Base-by-base conservation (phyloP, 2,888 invertebrate genomes). In the Mystacides longicornis region DNA sequence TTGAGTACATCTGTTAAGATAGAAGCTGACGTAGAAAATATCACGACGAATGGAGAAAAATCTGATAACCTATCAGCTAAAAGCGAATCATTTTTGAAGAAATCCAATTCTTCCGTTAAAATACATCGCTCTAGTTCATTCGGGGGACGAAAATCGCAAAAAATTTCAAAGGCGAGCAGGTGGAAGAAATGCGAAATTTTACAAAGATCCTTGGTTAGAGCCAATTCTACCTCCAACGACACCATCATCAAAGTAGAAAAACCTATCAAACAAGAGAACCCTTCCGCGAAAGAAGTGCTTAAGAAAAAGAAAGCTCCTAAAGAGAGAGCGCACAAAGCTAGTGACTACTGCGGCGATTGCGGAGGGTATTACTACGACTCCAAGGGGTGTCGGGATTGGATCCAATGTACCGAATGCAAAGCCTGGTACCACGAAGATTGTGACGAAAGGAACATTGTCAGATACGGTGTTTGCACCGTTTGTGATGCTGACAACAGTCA, bases 321-420 rank as follows among this genome's bases (percentile, higher is more conserved):
- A n/a, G 21, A 23, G 2, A 42, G 7, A 1, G 21, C 14, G 9
- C 49, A 49, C 22, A 43, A 54, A 2, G 31, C 49, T 49, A 54
- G 54, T n/a, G 54, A 54, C 21, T 54, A 54, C 22, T 54, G 54
- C 22, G 54, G 54, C 7, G 54, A 54, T 21, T 54, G 54, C 23
- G 54, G 54, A 4, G 54, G 54, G n/a, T 54, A 54, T 49, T 54
- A 54, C 49, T 54, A 54, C 22, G 54, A 54, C 16, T 54, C 54
- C 9, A 54, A 54, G 16, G 54, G 54, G 4, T 54, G 54, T 22
- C 47, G 54, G 16, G 54, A 54, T 46, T 54, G 54, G 54, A 54
- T 54, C 14, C 54, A 54, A 31, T 54, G 54, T 19, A 54, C 49
- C 21, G 49, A 54, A 31, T 54, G 54, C 27, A 46, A 27, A 5